These are phyloP conservation scores for Bombus pyrosoma DNA, from an alignment of 1,140 invertebrate species.

Conservation along the genomic window DNA sequence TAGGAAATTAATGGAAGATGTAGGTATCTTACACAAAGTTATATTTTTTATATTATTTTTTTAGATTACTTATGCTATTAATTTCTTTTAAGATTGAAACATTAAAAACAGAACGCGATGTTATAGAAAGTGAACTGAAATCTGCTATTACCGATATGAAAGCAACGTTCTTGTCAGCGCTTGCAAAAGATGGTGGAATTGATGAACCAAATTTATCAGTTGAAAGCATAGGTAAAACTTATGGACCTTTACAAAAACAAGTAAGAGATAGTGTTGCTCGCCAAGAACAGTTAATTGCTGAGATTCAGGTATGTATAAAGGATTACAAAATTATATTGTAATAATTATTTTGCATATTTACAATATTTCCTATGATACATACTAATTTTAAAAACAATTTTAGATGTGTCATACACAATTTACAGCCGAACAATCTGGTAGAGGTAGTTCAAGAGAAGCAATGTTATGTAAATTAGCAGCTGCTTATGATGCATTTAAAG, in stretches of 20 bases:
- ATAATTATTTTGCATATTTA: conserved; percentile 1
- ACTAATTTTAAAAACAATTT: conserved; percentile 43
- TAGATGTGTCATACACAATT: conserved; percentile 90
- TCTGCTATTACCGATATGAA: conserved; percentile 93
- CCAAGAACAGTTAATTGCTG: conserved; percentile 90
- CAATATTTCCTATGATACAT: neutral
- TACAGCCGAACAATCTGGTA: conserved; percentile 87
- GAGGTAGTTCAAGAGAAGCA: conserved; percentile 88
- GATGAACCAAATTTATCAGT: conserved; percentile 93
- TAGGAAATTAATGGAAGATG: conserved; percentile 91
- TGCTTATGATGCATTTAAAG: conserved; percentile 95
- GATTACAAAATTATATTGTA: neutral
- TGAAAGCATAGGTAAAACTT: conserved; percentile 90
- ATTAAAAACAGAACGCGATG: conserved; percentile 94
- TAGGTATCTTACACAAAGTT: conserved; percentile 66
- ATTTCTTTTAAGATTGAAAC: conserved; percentile 87
- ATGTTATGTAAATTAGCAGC: conserved; percentile 93
- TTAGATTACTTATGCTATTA: conserved; percentile 1
- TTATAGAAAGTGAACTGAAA: conserved; percentile 94
- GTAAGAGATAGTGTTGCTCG: conserved; percentile 89
- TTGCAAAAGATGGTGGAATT: conserved; percentile 92
- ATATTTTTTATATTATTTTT: neutral
- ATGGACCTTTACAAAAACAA: conserved; percentile 91
- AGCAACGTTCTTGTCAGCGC: conserved; percentile 89
- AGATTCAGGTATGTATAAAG: conserved; percentile 86